A percentile compares a stretch with the other conserved stretches of the same genome.
Evolutionary conservation across 2,797 vertebrate genomes (phyloP).

Genomic region (Pangasius mekongensis): DNA sequence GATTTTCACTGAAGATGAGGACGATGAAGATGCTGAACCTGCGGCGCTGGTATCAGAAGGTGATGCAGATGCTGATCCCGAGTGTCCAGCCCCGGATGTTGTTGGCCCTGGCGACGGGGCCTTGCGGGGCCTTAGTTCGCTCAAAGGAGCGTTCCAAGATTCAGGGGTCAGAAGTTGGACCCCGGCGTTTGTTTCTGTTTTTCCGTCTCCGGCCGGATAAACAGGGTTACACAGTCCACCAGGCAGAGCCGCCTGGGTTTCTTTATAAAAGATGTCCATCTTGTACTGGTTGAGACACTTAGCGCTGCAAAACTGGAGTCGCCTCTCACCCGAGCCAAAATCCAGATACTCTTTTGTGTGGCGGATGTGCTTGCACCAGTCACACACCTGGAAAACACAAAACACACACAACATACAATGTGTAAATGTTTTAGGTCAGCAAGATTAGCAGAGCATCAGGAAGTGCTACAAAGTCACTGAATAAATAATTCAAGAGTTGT

Average conservation of each 20-base stretch:
- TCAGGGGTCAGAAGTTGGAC: slow-evolving; percentile 98
- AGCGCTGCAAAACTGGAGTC: slow-evolving; percentile 99
- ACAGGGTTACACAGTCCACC: slow-evolving; percentile 91
- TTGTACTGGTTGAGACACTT: slow-evolving; percentile 99
- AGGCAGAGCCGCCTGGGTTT: slow-evolving; percentile 97
- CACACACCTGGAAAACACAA: slow-evolving; percentile 89
- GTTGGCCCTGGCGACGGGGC: slow-evolving; percentile 87
- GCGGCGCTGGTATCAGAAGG: slow-evolving; percentile 87
- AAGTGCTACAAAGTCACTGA: neutral
- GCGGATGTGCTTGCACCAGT: slow-evolving; percentile 99
- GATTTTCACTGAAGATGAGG: slow-evolving; percentile 85
- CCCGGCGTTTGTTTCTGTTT: slow-evolving; percentile 87
- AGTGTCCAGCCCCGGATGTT: slow-evolving; percentile 83
- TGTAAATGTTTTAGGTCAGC: slow-evolving; percentile 9
- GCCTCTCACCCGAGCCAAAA: slow-evolving; percentile 96
- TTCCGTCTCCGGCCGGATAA: slow-evolving; percentile 86
- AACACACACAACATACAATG: slow-evolving; percentile 40
- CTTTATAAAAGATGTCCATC: slow-evolving; percentile 99
- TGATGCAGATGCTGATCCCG: slow-evolving; percentile 85
- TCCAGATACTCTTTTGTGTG: slow-evolving; percentile 99
- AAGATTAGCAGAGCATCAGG: neutral
- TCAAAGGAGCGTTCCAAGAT: slow-evolving; percentile 94
- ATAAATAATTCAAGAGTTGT: neutral
- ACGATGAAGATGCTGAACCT: slow-evolving; percentile 80
- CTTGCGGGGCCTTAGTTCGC: slow-evolving; percentile 88